Percentiles rank a stretch among this genome's conserved stretches.
phyloP scores from a whole-genome alignment of 2,113 vertebrate species.

The Tapirus terrestris region DNA sequence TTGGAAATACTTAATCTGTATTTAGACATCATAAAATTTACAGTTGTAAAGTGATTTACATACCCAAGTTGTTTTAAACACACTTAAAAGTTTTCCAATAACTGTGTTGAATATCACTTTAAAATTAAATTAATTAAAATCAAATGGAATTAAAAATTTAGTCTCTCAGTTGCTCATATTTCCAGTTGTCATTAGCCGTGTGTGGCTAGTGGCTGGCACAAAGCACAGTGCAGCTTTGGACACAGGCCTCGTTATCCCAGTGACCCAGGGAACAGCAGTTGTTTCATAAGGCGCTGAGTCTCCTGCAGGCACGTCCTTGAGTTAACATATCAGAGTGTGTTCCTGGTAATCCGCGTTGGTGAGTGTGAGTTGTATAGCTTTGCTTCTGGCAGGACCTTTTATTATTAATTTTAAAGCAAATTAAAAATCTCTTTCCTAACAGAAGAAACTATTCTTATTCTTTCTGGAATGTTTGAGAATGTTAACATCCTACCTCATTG shows the following conservation, averaged over 20 bases:
- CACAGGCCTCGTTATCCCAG: background rate
- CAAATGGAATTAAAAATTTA: background rate
- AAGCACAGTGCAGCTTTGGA: background rate
- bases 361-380: background rate
- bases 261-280: background rate
- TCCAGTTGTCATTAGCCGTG: background rate
- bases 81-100: background rate
- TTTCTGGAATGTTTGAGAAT: slow-evolving; percentile 50
- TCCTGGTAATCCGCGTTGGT: background rate
- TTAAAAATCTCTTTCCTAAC: slow-evolving; percentile 26
- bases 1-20: background rate
- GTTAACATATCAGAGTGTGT: background rate
- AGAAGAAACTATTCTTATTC: background rate
- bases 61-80: background rate
- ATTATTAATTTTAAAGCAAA: background rate
- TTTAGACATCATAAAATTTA: background rate
- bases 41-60: background rate
- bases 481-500: background rate
- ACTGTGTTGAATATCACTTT: background rate
- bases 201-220: background rate
- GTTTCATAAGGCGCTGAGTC: background rate
- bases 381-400: background rate
- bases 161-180: background rate
- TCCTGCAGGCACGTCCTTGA: background rate
- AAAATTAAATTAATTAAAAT: background rate